phyloP scores from a whole-genome alignment of 2,888 invertebrate species.

The Lasioglossum figueresi region DNA sequence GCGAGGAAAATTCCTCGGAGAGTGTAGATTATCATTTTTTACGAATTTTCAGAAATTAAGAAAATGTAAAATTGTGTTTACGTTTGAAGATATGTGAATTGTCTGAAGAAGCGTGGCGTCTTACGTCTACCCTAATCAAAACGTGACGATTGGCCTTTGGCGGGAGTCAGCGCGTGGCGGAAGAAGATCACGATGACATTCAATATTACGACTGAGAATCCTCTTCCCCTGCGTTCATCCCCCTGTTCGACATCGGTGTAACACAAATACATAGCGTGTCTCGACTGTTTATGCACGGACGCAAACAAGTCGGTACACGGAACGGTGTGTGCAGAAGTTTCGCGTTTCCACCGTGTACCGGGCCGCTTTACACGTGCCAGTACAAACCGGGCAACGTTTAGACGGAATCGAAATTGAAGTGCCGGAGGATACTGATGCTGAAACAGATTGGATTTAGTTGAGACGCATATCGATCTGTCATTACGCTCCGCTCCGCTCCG shows the following conservation, averaged over 20 bases:
- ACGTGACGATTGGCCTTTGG: background rate
- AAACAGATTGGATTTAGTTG: conserved; percentile 64
- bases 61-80: too few relatives aligned
- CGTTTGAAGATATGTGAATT: too few relatives aligned
- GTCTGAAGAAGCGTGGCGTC: too few relatives aligned
- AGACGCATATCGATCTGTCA: conserved; percentile 52
- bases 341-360: conserved; percentile 41
- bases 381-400: conserved; percentile 65
- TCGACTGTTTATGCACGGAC: conserved; percentile 56
- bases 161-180: background rate
- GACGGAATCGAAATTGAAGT: conserved; percentile 66
- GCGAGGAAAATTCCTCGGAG: background rate
- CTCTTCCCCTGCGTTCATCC: background rate
- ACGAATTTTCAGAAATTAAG: too few relatives aligned
- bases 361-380: conserved; percentile 62
- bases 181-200: background rate
- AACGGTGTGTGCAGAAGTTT: conserved; percentile 41
- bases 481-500: conserved; percentile 13
- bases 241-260: conserved; percentile 3
- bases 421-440: conserved; percentile 57
- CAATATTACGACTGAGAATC: background rate
- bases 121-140: too few relatives aligned
- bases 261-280: conserved; percentile 15
- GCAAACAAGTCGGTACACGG: conserved; percentile 56
- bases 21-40: background rate